Evolutionary conservation across 2,113 vertebrate species (phyloP), one percentile per base, ranked within the genome.

Genomic region (Antigone vipio): DNA sequence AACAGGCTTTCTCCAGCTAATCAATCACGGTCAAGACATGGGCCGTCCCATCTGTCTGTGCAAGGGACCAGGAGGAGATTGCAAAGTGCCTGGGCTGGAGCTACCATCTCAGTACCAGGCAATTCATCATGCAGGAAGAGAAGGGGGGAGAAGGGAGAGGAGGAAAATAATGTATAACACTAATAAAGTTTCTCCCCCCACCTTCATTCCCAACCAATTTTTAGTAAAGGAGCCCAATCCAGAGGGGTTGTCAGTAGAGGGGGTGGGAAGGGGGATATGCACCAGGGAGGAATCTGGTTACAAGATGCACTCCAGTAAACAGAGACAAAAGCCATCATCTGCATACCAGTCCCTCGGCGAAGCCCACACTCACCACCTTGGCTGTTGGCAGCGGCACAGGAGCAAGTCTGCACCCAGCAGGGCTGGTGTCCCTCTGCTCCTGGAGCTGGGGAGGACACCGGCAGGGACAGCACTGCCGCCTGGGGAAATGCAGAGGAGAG

Each of bases 1-100:
- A 98, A 98, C 98, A 98, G 98, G 98, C 98, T 98, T 98, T 98
- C 98, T 96, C 94, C 97, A 98, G 98, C 98, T 98, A 98, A 98
- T 98, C 98, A 98, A 98, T 98, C 98, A 98, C 76, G 98, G 97
- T 98, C 98, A 98, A 97, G 98, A 97, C 98, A 98, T 97, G 97
- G 97, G 98, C 98, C 96, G 97, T 98, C 98, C 98, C 98, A 98
- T 98, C 98, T 98, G 98, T 98, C 98, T 98, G 98, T 98, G 97
- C 98, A 94, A 55, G 98, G 98, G 98, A 98, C 98, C 94, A 97
- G 94, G 97, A 97, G 79, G 97, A 98, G 98, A 98, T 98, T 69
- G 97, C 98, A 97, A 32, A 96, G 97, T 98, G 98, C 98, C 97
- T 96, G 47, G 98, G 97, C 97, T 98, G 98, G 97, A 97, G 98